Conservation (phyloP, 1,140 invertebrate species). For the Eubasilissa regina region DNA sequence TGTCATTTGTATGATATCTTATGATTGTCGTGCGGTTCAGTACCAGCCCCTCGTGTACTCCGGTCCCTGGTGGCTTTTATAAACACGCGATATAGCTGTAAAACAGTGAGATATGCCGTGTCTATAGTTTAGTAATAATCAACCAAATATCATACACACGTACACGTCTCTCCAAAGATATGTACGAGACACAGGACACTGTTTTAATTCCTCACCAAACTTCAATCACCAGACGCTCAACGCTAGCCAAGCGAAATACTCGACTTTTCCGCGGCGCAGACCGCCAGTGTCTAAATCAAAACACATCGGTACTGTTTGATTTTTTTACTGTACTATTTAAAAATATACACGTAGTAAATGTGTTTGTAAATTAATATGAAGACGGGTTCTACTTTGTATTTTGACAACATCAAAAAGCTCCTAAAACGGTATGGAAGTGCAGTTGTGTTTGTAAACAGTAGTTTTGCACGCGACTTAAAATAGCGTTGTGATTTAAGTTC, state of each 20-base stretch:
- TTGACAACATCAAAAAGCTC: constrained; percentile 22
- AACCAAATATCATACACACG: constrained; percentile 19
- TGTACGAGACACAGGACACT: no score
- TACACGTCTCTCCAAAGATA: neutral
- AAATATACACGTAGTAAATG: no score
- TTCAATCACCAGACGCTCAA: neutral
- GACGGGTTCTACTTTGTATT: constrained; percentile 9
- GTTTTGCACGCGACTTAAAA: no score
- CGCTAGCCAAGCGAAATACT: constrained; percentile 2
- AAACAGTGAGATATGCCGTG: constrained; percentile 48
- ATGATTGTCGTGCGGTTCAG: constrained; percentile 23
- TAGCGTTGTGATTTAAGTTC: no score
- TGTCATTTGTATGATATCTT: constrained; percentile 25
- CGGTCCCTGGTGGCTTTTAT: constrained; percentile 1
- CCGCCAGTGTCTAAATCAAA: no score
- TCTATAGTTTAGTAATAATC: constrained; percentile 33
- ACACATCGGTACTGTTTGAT: no score
- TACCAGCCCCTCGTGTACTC: neutral
- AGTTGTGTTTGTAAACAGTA: no score
- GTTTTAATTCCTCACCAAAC: no score
- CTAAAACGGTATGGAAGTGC: constrained; percentile 28
- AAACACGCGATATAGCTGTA: constrained; percentile 53
- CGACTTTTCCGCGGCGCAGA: neutral
- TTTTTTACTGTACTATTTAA: no score
- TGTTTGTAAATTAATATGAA: constrained; percentile 7